phyloP scores from a whole-genome alignment of 1,140 invertebrate genomes.

The Hyles euphorbiae region DNA sequence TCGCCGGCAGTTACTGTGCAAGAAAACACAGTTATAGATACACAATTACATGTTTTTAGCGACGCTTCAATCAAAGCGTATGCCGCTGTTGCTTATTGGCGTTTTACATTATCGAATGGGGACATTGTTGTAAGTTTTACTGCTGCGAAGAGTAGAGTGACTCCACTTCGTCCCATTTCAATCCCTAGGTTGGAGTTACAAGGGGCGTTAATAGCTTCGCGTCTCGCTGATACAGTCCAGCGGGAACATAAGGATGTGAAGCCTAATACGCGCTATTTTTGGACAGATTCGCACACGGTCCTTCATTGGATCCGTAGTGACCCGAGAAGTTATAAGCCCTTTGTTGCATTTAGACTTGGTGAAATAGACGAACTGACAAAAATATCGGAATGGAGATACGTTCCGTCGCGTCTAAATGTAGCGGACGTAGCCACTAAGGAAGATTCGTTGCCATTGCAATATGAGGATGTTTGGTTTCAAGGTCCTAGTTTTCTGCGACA shows the following conservation, averaged over 20 bases:
- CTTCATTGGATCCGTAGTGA: too few species aligned
- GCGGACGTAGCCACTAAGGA: conserved; percentile 2
- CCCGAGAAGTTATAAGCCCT: neutral
- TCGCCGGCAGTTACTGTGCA: neutral
- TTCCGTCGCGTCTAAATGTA: neutral
- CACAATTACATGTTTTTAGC: conserved; percentile 28
- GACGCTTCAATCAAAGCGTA: conserved; percentile 26
- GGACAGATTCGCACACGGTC: too few species aligned
- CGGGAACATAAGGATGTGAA: conserved; percentile 26
- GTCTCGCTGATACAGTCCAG: conserved; percentile 25
- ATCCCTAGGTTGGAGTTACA: conserved; percentile 52
- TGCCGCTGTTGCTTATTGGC: conserved; percentile 24
- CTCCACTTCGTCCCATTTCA: conserved; percentile 33
- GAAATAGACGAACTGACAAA: conserved; percentile 5
- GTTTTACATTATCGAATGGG: conserved; percentile 14
- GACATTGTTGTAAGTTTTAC: conserved; percentile 20
- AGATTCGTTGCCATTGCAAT: neutral
- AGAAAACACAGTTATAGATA: conserved; percentile 4
- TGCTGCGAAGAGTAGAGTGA: conserved; percentile 32
- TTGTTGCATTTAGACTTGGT: neutral
- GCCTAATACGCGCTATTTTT: too few species aligned
- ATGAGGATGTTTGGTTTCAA: neutral
- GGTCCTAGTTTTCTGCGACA: neutral
- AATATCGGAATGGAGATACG: neutral
- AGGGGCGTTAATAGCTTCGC: conserved; percentile 37